Base-by-base conservation (phyloP, 2,888 invertebrate genomes). In the Clusia tigrina region DNA sequence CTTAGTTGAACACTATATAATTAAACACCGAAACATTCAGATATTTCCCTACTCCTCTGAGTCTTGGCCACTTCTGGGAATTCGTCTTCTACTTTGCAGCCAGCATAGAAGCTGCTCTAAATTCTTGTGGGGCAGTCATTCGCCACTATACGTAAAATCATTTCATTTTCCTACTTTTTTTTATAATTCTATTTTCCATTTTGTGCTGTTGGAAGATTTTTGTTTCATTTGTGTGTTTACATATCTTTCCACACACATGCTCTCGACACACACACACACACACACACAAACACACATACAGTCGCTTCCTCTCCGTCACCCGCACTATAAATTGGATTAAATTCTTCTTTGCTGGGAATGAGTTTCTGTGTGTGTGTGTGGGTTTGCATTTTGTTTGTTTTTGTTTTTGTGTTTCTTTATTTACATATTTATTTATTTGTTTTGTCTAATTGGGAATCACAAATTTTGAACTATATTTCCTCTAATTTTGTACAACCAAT, bases 271-370 rank as follows among this genome's bases (percentile, higher is more conserved):
- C n/a, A n/a, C n/a, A n/a, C n/a, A n/a, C n/a, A n/a, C n/a, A n/a
- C n/a, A n/a, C n/a, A n/a, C n/a, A n/a, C n/a, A n/a, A n/a, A n/a
- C n/a, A n/a, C n/a, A n/a, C n/a, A n/a, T 20, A 2, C 48, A 24
- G 9, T 38, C 23, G 15, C 26, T 22, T 6, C 18, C 9, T 58
- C 25, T 32, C 24, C 5, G 3, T 17, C 23, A 25, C 32, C 20
- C 32, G 6, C 51, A 26, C 58, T 51, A 37, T 37, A 58, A 58
- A 58, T 58, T 52, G 58, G 58, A 51, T 58, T 52, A 52, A 58
- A 58, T 58, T 58, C 52, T 58, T 52, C 26, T 37, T 26, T 51
- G 6, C 12, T 32, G 32, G 32, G 32, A 32, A 12, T 32, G 32
- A 9, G 5, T 32, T 12, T 9, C 32, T 32, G 5, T 32, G 5